Evolutionary conservation across 2,888 invertebrate genomes (phyloP), one percentile per base, ranked within the genome.

Genomic region (Lasioglossum morio): DNA sequence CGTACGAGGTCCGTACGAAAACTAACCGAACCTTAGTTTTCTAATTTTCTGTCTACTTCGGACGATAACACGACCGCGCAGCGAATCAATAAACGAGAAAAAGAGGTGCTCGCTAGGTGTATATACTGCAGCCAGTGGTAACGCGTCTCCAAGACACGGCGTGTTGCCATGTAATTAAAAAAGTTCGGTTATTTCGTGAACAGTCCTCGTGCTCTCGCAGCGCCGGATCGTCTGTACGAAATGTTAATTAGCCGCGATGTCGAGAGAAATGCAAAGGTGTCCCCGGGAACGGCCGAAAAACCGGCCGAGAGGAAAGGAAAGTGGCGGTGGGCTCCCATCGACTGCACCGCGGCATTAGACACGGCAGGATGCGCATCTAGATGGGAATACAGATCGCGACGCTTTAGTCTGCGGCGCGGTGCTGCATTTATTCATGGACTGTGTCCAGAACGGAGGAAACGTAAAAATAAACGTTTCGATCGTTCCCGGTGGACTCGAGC

Each of bases 351-450:
- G 48, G 57, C 82, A 72, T 76, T 84, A 85, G 85, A 84, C 72
- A 73, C 77, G 79, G 72, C 85, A 80, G 84, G 77, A 80, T 63
- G 69, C 75, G 80, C 74, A 87, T 87, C 79, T 82, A 81, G 53
- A 85, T 57, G 79, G 72, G 81, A 86, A 82, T 84, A 82, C 81
- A 82, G 84, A 75, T 80, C 86, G 80, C 40, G 77, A 72, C 72
- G 77, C 73, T 77, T 84, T 84, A 63, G 66, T 78, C 84, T 57
- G 72, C 34, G 79, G 57, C 78, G 82, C 70, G 80, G 73, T 69
- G 72, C 66, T 84, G 73, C 83, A 82, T 84, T 82, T 82, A 84
- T 84, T 82, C 82, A 84, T 84, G 72, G 66, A 60, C 57, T 53
- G 23, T 66, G 73, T 37, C 76, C 84, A 86, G 86, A 77, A 72